phyloP scores from a whole-genome alignment of 2,797 vertebrate species.

The Rhadinocentrus ornatus region DNA sequence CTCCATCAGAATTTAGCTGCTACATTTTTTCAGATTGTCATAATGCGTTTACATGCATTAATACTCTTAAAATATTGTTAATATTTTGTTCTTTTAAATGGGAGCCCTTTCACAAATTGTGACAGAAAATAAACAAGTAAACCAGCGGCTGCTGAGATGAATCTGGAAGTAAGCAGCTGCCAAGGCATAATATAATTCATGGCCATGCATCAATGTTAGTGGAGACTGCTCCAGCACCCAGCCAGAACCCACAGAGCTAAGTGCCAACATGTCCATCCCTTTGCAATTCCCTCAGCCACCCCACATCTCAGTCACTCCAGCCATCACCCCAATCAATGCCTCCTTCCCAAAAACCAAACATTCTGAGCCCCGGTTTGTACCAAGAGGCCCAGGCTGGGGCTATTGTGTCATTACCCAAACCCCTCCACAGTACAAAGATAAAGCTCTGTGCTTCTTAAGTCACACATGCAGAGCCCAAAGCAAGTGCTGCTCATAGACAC shows the following conservation, averaged over 20 bases:
- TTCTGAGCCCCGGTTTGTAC: conserved; percentile 51
- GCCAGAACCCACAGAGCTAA: conserved; percentile 77
- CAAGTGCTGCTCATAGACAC: conserved; percentile 47
- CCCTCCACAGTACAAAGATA: conserved; percentile 62
- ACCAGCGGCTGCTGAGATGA: conserved; percentile 80
- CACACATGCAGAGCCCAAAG: conserved; percentile 53
- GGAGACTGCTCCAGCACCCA: conserved; percentile 77
- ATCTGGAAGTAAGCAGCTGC: conserved; percentile 76
- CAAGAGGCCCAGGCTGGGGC: conserved; percentile 63
- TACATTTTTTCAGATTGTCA: conserved; percentile 58
- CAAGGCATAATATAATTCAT: conserved; percentile 83
- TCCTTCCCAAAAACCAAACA: conserved; percentile 66
- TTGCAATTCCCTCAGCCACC: conserved; percentile 68
- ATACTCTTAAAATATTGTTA: conserved; percentile 56
- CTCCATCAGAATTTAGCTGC: conserved; percentile 55
- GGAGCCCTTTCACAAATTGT: conserved; percentile 78
- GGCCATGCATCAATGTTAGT: conserved; percentile 81
- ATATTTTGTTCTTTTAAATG: conserved; percentile 56
- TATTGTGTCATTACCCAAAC: conserved; percentile 69
- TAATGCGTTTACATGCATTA: conserved; percentile 58
- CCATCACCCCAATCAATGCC: conserved; percentile 74
- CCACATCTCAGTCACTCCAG: conserved; percentile 69
- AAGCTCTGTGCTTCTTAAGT: conserved; percentile 62
- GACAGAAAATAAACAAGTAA: conserved; percentile 82
- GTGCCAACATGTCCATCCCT: conserved; percentile 82